Percentiles rank a stretch among this genome's conserved stretches.
These are phyloP conservation scores for Apodemia hepburni DNA, from an alignment of 2,888 invertebrate species.

Conservation along the genomic window DNA sequence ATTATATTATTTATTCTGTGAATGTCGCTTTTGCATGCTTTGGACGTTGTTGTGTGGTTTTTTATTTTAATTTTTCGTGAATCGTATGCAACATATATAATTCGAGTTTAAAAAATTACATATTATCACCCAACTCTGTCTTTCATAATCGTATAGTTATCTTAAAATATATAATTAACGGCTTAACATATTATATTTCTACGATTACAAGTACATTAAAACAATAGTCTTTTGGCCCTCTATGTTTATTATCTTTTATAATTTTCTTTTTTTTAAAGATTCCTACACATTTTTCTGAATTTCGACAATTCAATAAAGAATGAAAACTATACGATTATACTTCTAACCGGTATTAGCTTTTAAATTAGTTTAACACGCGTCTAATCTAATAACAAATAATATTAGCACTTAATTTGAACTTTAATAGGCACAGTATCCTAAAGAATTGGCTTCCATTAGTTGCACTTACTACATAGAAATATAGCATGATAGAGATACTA, in stretches of 20 bases:
- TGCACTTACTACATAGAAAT: conserved; percentile 44
- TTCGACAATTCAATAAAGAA: too few species aligned
- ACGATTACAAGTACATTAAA: too few species aligned
- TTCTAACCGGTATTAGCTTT: background rate
- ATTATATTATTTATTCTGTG: conserved; percentile 46
- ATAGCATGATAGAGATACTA: conserved; percentile 49
- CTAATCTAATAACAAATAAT: conserved; percentile 23
- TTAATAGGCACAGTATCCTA: conserved; percentile 47
- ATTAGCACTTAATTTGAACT: conserved; percentile 44
- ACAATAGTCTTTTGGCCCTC: too few species aligned
- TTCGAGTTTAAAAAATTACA: background rate
- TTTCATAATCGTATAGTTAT: background rate
- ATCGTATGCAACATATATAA: conserved; percentile 4
- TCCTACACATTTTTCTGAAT: too few species aligned
- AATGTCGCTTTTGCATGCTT: conserved; percentile 63
- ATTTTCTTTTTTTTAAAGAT: too few species aligned
- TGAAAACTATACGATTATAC: too few species aligned
- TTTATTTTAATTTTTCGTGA: conserved; percentile 13
- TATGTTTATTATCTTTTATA: too few species aligned
- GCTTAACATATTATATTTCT: background rate
- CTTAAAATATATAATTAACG: background rate
- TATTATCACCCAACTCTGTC: background rate
- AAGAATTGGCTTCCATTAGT: conserved; percentile 69
- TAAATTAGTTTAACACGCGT: conserved; percentile 22
- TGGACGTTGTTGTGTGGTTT: conserved; percentile 51